A percentile compares a stretch with the other conserved stretches of the same genome.
Evolutionary conservation across 1,140 invertebrate genomes (phyloP).

Genomic region (Reticulitermes speratus): DNA sequence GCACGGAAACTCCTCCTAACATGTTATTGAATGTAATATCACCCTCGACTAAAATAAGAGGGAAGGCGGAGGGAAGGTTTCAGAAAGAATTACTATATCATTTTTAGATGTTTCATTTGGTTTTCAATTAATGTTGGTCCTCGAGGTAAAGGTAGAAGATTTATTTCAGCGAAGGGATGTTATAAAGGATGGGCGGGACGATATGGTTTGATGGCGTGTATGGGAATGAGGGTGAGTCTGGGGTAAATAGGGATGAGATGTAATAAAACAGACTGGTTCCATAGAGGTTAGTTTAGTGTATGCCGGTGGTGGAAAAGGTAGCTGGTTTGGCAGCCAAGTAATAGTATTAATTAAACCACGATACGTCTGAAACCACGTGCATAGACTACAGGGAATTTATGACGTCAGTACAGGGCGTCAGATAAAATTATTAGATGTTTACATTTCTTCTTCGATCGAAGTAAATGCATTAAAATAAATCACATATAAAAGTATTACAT

Average conservation of each 20-base stretch:
- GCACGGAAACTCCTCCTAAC: too few relatives aligned
- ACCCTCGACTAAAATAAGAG: not conserved
- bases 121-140: slow-evolving; percentile 23
- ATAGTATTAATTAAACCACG: slow-evolving; percentile 19
- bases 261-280: slow-evolving; percentile 22
- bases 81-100: slow-evolving; percentile 5
- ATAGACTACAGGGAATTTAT: not conserved
- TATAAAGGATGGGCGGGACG: not conserved
- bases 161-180: slow-evolving; percentile 22
- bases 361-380: not conserved
- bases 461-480: too few relatives aligned
- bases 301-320: not conserved
- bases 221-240: not conserved
- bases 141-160: not conserved
- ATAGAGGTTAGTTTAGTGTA: not conserved
- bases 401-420: not conserved
- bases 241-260: not conserved
- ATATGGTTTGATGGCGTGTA: not conserved
- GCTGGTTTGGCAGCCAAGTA: not conserved
- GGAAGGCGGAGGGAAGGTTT: not conserved
- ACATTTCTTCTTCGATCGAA: too few relatives aligned
- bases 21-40: slow-evolving; percentile 24
- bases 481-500: too few relatives aligned
- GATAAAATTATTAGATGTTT: too few relatives aligned
- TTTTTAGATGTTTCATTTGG: not conserved